Conservation (phyloP, 1,140 invertebrate species). For the Drosophila simulans region DNA sequence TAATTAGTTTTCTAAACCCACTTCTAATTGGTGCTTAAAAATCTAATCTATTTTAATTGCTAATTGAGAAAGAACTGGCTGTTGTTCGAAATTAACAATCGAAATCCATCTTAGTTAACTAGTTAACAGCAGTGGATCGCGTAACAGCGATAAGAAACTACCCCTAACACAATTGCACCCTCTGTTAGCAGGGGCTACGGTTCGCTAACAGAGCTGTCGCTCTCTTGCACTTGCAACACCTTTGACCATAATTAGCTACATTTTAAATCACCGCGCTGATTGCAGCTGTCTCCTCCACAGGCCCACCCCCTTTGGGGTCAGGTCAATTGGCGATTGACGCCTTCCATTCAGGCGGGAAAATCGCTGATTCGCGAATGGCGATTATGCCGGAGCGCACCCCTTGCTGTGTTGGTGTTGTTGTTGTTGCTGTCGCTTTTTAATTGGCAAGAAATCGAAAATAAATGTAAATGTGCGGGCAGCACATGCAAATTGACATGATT, state of each 20-base stretch:
- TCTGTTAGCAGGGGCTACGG: not conserved
- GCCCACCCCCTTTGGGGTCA: not conserved
- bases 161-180: not conserved
- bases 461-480: conserved; percentile 48
- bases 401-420: conserved; percentile 1
- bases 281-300: not conserved
- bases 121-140: not conserved
- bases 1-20: too few species aligned
- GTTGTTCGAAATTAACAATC: too few species aligned
- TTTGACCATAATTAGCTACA: conserved; percentile 51
- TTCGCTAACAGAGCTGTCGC: not conserved
- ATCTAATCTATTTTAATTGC: too few species aligned
- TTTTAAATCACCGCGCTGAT: conserved; percentile 33
- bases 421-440: conserved; percentile 40
- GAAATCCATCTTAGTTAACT: not conserved
- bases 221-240: conserved; percentile 9
- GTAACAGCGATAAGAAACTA: not conserved
- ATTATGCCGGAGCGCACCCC: conserved; percentile 27
- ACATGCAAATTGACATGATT: conserved; percentile 62
- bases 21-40: too few species aligned
- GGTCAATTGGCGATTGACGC: conserved; percentile 52
- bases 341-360: conserved; percentile 38
- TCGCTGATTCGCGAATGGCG: conserved; percentile 14
- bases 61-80: too few species aligned
- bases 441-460: conserved; percentile 52